These are phyloP conservation scores for Rhopilema esculentum DNA, from an alignment of 30 jellyfish, hydroid and myxozoan genomes.

Conservation along the genomic window DNA sequence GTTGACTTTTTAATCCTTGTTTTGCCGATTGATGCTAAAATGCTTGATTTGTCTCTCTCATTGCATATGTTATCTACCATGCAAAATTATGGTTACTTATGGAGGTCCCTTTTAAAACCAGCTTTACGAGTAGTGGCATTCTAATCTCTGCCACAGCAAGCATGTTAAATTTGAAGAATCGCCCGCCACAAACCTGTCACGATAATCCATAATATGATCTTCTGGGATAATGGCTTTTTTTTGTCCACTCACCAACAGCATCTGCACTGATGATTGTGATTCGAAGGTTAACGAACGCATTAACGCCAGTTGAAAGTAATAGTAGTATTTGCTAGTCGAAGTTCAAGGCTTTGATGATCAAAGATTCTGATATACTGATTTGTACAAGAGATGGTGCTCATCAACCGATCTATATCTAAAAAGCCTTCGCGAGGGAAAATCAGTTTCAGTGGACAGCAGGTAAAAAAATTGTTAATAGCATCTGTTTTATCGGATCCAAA, in stretches of 20 bases:
- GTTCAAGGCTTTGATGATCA: background rate
- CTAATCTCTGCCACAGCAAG: background rate
- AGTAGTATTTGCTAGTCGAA: background rate
- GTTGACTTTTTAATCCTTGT: background rate
- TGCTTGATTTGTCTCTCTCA: background rate
- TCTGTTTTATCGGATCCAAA: too few relatives aligned
- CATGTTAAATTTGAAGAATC: background rate
- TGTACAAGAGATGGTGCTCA: background rate
- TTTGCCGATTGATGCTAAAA: background rate
- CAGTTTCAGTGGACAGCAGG: constrained; percentile 3
- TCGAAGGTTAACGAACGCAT: background rate
- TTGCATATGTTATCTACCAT: background rate
- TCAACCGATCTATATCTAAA: background rate
- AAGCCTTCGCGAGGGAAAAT: background rate
- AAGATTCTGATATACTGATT: background rate
- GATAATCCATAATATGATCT: background rate
- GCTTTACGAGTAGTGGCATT: background rate
- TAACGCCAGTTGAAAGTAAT: background rate
- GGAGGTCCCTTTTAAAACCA: background rate
- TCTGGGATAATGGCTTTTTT: background rate
- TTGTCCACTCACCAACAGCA: background rate
- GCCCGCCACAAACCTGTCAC: background rate
- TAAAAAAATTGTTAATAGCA: background rate
- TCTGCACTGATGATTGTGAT: background rate
- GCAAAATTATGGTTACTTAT: background rate